Evolutionary conservation across 2,797 vertebrate genomes (phyloP).

Genomic region (Lemur catta): DNA sequence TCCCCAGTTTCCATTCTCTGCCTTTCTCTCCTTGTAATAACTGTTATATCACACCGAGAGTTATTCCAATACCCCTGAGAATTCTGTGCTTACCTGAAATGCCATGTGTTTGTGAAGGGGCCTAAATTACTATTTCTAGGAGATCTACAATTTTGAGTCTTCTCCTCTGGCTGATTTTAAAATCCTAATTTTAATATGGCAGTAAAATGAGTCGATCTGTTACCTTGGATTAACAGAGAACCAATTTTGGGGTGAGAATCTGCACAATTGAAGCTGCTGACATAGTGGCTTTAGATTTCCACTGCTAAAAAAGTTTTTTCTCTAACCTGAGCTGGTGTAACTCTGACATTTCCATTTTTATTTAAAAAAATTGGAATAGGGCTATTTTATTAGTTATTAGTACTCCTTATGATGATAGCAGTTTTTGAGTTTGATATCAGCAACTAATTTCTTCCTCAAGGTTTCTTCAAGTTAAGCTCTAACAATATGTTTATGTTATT

Average conservation of each 20-base stretch:
- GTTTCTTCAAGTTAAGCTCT: not conserved
- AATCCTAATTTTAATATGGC: not conserved
- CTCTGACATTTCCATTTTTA: not conserved
- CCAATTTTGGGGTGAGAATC: not conserved
- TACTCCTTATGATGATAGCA: not conserved
- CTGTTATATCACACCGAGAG: not conserved
- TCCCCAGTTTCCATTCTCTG: not conserved
- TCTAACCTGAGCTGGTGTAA: not conserved
- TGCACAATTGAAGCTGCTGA: not conserved
- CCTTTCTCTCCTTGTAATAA: not conserved
- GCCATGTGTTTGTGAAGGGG: not conserved
- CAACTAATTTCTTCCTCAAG: not conserved
- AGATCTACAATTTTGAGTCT: not conserved
- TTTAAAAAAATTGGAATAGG: not conserved
- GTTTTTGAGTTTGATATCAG: not conserved
- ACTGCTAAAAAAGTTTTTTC: not conserved
- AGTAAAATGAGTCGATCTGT: not conserved
- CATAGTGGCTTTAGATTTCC: not conserved
- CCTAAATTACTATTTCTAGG: not conserved
- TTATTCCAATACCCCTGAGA: not conserved
- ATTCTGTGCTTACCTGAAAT: not conserved
- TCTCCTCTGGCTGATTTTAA: not conserved
- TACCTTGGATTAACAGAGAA: not conserved
- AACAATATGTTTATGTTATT: not conserved
- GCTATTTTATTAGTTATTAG: not conserved